Conservation (phyloP, 2,113 vertebrate genomes). For the Kryptolebias marmoratus region DNA sequence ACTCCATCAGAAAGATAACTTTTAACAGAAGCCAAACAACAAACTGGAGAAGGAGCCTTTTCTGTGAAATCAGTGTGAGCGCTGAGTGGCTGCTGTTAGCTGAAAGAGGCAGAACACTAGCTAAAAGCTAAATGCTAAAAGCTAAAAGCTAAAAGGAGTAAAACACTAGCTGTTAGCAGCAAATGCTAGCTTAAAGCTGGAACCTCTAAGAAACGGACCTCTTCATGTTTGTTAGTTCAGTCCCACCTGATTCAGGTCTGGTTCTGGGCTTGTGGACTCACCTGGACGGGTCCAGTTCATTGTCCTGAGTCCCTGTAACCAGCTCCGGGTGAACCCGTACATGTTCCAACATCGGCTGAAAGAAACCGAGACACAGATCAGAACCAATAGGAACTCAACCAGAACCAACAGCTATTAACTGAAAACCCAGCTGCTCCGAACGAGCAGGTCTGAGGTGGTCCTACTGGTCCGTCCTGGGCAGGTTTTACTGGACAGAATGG, state of each 20-base stretch:
- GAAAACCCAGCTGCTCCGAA: not conserved
- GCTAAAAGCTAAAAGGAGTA: too few species aligned
- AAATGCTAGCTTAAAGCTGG: too few species aligned
- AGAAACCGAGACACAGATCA: not conserved
- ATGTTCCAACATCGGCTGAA: conserved; percentile 95
- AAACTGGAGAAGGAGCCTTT: too few species aligned
- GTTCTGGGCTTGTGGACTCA: conserved; percentile 42
- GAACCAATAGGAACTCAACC: not conserved
- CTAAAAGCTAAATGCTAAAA: too few species aligned
- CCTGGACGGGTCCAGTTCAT: conserved; percentile 96
- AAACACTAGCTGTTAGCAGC: too few species aligned
- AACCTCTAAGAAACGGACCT: too few species aligned
- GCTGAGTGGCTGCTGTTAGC: too few species aligned
- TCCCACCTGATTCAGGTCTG: not conserved
- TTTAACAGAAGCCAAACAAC: too few species aligned
- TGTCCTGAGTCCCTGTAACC: conserved; percentile 97
- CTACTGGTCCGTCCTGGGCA: not conserved
- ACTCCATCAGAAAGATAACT: too few species aligned
- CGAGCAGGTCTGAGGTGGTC: not conserved
- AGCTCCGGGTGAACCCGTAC: conserved; percentile 96
- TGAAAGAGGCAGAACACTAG: too few species aligned
- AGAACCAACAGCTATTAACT: not conserved
- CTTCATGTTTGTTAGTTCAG: too few species aligned
- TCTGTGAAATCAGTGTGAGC: too few species aligned
- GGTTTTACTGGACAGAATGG: not conserved